These are phyloP conservation scores for Sesia apiformis DNA, from an alignment of 2,888 invertebrate genomes.

Conservation along the genomic window DNA sequence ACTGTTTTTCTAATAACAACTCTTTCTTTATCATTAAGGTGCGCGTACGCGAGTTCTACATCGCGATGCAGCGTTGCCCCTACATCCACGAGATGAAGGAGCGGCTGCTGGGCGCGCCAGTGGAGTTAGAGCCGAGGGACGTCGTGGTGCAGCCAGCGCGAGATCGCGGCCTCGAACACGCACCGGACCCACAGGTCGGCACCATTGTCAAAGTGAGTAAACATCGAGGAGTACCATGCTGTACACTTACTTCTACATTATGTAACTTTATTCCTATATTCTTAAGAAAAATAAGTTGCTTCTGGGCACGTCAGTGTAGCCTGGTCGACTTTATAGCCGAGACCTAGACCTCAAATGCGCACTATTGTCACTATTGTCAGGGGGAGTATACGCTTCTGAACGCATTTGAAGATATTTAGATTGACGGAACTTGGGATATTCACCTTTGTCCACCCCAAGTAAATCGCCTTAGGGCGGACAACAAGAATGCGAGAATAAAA, in stretches of 20 bases:
- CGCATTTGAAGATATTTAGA: too few species aligned
- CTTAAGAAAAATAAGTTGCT: too few species aligned
- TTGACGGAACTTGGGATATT: too few species aligned
- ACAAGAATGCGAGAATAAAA: too few species aligned
- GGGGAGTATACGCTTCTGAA: too few species aligned
- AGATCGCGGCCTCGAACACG: conserved; percentile 46
- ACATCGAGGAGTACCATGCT: neutral
- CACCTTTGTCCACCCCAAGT: too few species aligned
- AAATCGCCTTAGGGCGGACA: too few species aligned
- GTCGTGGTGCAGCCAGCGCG: conserved; percentile 45
- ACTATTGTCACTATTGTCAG: too few species aligned
- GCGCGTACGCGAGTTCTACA: conserved; percentile 70
- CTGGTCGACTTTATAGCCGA: too few species aligned
- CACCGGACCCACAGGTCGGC: conserved; percentile 81
- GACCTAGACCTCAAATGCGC: too few species aligned
- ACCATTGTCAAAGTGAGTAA: conserved; percentile 90
- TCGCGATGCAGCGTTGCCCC: conserved; percentile 90
- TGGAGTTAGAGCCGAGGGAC: conserved; percentile 75
- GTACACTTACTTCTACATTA: neutral
- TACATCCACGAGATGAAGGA: conserved; percentile 96
- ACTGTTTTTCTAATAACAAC: neutral
- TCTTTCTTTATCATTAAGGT: conserved; percentile 30
- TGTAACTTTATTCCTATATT: neutral
- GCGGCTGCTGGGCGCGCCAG: conserved; percentile 84
- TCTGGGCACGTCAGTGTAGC: too few species aligned